Base-by-base conservation (phyloP, 1,140 invertebrate species). In the Vanessa tameamea region DNA sequence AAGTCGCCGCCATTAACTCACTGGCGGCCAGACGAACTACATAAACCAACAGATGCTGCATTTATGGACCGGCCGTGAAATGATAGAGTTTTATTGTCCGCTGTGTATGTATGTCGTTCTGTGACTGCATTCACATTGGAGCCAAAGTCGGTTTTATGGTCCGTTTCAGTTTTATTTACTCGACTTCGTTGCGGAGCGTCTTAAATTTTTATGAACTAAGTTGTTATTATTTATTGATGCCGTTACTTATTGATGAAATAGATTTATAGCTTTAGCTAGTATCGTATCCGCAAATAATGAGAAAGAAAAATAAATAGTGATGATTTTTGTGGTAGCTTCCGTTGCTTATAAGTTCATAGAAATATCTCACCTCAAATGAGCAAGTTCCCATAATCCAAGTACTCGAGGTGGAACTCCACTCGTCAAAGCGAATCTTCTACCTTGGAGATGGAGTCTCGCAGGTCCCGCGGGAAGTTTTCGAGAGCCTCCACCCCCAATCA, bases 341-440 rank as follows among this genome's bases (percentile, higher is more conserved):
- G 3, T 37, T 4, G 3, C 31, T 43, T 43, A 43, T 43, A 43
- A 8, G 37, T 43, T 9, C 1, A 31, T 31, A 51, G n/a, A 51
- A 51, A 37, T 9, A 66, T 26, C 71, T 83, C 76, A 95, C 95
- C 96, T 95, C 16, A 98, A 93, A 87, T 97, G 95, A 6, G 94
- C 94, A 12, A 97, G 94, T 79, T 97, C 95, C 97, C 97, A 98
- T 37, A 95, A 93, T 3, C 96, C 95, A 3, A 96, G 90, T 0
- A 97, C 91, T 82, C 95, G 94, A 0, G 97, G 97, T 0, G 97
- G 97, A 0, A 97, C 95, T 1, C 97, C 96, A 23, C 95, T 95
- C 0, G 97, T 97, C 47, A 98, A 92, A 80, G 96, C 97, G 83
- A 98, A 98, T 65, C 95, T 94, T 76, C 95, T 94, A 77, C 97